Percentiles rank a stretch among this genome's conserved stretches.
These are phyloP conservation scores for Gerris buenoi DNA, from an alignment of 1,140 invertebrate species.

Conservation along the genomic window DNA sequence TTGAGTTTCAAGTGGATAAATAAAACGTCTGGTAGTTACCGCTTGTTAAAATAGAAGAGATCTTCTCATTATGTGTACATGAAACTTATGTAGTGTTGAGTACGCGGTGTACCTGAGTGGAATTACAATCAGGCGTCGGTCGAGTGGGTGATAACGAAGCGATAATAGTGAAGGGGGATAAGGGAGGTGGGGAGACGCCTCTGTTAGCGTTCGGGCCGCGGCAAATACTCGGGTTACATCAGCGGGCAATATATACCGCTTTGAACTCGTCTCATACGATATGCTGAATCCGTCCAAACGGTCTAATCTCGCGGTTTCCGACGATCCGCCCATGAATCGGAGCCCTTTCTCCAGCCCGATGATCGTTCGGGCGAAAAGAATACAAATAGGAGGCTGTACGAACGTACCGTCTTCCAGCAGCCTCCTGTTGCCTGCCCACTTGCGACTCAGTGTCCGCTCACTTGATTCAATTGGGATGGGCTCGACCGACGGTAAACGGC, in stretches of 20 bases:
- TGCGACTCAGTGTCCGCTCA: slow-evolving; percentile 8
- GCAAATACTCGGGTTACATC: too few relatives aligned
- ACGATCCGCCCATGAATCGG: background rate
- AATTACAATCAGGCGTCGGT: background rate
- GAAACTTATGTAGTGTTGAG: too few relatives aligned
- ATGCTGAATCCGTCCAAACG: too few relatives aligned
- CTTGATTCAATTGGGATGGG: slow-evolving; percentile 70
- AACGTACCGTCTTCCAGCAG: background rate
- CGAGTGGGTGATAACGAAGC: background rate
- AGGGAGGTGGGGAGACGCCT: too few relatives aligned
- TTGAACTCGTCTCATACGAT: too few relatives aligned
- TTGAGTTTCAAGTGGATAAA: too few relatives aligned
- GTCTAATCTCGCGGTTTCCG: background rate
- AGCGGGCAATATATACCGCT: too few relatives aligned
- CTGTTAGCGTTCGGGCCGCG: too few relatives aligned
- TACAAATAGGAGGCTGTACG: background rate
- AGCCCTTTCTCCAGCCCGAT: background rate
- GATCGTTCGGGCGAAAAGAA: background rate
- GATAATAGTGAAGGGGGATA: background rate
- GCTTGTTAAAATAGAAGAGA: too few relatives aligned
- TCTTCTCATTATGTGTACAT: too few relatives aligned
- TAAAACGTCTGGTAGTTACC: too few relatives aligned
- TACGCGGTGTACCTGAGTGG: background rate
- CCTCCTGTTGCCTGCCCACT: background rate
- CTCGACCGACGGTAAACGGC: slow-evolving; percentile 66